Evolutionary conservation across 2,797 vertebrate genomes (phyloP), one percentile per base, ranked within the genome.

Genomic region (Galagoides demidoff): DNA sequence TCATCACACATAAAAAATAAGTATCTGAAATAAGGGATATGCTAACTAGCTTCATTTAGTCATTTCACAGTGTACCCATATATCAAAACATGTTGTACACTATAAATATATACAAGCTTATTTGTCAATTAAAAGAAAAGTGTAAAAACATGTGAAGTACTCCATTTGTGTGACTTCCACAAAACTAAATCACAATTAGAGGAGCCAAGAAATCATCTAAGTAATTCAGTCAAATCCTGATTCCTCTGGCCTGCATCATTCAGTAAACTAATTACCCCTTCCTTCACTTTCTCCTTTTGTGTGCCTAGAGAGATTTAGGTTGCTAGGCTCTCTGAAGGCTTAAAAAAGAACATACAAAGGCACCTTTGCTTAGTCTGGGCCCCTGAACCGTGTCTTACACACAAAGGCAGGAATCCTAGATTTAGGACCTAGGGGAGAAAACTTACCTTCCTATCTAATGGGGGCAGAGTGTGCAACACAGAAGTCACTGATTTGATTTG

Each of bases 181-280:
- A 90, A 85, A 96, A 82, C n/a, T 87, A 68, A 95, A 90, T 87
- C 88, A 92, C 17, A 86, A 91, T 84, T 23, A 73, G 45, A 87
- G n/a, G 13, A 83, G 31, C 34, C 74, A 89, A 94, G n/a, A 31
- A 94, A 85, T 85, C 92, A 90, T n/a, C 3, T 12, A 82, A n/a
- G 45, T 52, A 89, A 76, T 79, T 76, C 29, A 84, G 84, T 4
- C 11, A 68, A 93, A 92, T 59, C 61, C 43, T 39, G 57, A 61
- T 52, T n/a, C 4, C 63, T n/a, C 27, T 25, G 78, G 16, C 8
- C 79, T 76, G 8, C 1, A 45, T 74, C 52, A 63, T 78, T 88
- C 81, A 76, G 31, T 70, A 52, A 81, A 49, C 3, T 17, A 81
- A 68, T 9, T n/a, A 3, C 7, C 3, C 2, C 2, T 49, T 66